A percentile compares a stretch with the other conserved stretches of the same genome.
Conservation (phyloP, 1,140 invertebrate species). For the Agrypnia vestita region DNA sequence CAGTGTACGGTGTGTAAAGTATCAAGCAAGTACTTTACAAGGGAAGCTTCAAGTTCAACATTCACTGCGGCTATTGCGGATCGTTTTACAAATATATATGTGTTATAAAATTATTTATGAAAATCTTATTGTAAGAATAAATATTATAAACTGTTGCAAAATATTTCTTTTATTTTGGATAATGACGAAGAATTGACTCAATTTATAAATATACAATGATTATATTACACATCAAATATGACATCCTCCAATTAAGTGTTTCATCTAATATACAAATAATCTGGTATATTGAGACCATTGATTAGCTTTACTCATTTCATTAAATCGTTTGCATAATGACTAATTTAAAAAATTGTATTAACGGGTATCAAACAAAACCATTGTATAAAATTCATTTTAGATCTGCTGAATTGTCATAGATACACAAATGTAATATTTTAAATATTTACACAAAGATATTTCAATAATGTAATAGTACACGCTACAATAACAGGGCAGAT, state of each 20-base stretch:
- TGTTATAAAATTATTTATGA: constrained; percentile 12
- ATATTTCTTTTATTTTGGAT: constrained; percentile 37
- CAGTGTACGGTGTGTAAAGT: not conserved
- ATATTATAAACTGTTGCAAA: not conserved
- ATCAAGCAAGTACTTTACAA: not conserved
- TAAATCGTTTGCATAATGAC: not conserved
- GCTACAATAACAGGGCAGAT: constrained; percentile 62
- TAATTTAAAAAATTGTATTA: constrained; percentile 36
- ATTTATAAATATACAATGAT: constrained; percentile 37
- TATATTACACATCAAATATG: constrained; percentile 1
- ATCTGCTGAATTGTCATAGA: constrained; percentile 50
- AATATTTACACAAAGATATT: constrained; percentile 59
- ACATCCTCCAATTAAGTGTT: not conserved
- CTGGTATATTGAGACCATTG: not conserved
- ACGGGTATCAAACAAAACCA: constrained; percentile 10
- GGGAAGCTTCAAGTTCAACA: not conserved
- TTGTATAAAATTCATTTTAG: constrained; percentile 57
- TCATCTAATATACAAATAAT: constrained; percentile 15
- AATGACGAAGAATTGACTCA: constrained; percentile 30
- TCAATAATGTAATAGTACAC: constrained; percentile 59
- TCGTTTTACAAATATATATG: constrained; percentile 10
- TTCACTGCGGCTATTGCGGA: constrained; percentile 5
- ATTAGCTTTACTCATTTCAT: not conserved
- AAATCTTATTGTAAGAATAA: not conserved
- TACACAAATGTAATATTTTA: constrained; percentile 55